Evolutionary conservation across 2,797 vertebrate genomes (phyloP), one percentile per base, ranked within the genome.

Genomic region (Cichlasoma orientale): DNA sequence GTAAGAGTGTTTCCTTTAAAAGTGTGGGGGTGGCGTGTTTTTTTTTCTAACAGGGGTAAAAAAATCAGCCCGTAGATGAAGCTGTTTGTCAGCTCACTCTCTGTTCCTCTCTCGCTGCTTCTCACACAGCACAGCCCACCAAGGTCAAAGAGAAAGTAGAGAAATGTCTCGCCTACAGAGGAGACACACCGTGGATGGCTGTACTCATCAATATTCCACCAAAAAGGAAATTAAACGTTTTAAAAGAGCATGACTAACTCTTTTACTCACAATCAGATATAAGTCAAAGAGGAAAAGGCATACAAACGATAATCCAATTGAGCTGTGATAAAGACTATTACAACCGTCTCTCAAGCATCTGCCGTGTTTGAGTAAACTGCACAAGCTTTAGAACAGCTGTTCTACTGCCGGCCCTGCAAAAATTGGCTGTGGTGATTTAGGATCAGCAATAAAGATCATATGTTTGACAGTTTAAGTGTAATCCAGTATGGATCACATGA

Each of bases 161-260:
- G 82, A 78, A 80, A 74, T 14, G 59, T 90, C 84, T 91, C 85
- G 19, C 83, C 91, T 63, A 86, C 90, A 73, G 68, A 72, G 54
- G 75, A 85, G 78, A 82, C 74, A 56, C 3, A 23, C n/a, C 44
- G 72, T 38, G 27, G 57, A 72, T 33, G 36, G 63, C 50, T 59
- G 63, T 27, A 7, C 68, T 75, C 79, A 61, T 84, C 77, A 74
- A 29, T 38, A 33, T 74, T 74, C 61, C 56, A 58, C 74, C 47
- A 63, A 57, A 63, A 57, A 56, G 53, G 29, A 74, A 78, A 77
- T 61, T 47, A 54, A 56, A 83, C 53, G 55, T 23, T 71, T 72
- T 27, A 33, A 73, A 75, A 56, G 41, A 29, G 36, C 14, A 3
- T 50, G 18, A 29, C 41, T 68, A 68, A 68, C 36, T 8, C 41